phyloP scores from a whole-genome alignment of 2,888 invertebrate genomes.

The Leuctra nigra region DNA sequence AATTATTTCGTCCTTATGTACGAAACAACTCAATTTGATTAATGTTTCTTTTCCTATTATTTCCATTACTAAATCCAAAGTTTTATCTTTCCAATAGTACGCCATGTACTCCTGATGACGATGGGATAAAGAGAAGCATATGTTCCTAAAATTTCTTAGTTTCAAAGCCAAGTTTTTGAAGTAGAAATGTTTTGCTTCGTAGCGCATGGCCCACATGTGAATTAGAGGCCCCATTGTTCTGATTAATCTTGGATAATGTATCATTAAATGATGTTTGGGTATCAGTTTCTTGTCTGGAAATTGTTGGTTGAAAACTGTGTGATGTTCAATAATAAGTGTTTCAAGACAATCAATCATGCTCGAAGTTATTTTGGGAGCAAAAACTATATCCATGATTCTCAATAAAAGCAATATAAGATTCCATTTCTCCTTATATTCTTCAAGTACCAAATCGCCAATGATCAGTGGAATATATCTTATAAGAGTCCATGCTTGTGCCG shows the following conservation, averaged over 20 bases:
- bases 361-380: constrained; percentile 22
- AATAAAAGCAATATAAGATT: constrained; percentile 23
- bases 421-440: constrained; percentile 17
- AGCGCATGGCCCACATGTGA: constrained; percentile 25
- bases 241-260: constrained; percentile 24
- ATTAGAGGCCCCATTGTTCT: constrained; percentile 21
- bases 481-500: constrained; percentile 24
- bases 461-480: constrained; percentile 22
- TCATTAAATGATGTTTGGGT: constrained; percentile 27
- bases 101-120: constrained; percentile 24
- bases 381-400: constrained; percentile 26
- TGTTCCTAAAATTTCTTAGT: constrained; percentile 24
- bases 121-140: constrained; percentile 18
- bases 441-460: constrained; percentile 18
- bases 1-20: not conserved
- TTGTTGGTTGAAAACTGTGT: not conserved
- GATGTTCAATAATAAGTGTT: not conserved
- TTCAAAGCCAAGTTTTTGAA: constrained; percentile 22
- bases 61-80: not conserved
- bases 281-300: constrained; percentile 4
- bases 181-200: constrained; percentile 24
- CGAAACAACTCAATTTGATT: no score
- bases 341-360: constrained; percentile 19
- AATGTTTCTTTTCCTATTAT: not conserved
- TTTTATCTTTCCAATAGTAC: constrained; percentile 10